phyloP scores from a whole-genome alignment of 2,888 invertebrate genomes.

The Blastobasis adustella region DNA sequence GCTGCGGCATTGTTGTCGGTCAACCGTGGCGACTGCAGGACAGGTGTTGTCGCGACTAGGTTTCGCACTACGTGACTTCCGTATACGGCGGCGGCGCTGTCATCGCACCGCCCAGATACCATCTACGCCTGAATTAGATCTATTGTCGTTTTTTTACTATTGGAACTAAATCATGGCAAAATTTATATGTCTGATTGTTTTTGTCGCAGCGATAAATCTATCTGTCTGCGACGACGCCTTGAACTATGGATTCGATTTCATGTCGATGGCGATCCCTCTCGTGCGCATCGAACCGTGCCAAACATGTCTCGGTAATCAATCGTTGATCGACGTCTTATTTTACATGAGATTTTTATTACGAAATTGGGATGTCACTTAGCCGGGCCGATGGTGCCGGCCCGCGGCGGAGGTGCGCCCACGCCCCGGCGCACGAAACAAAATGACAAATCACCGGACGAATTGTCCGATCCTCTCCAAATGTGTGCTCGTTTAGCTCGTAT shows the following conservation, averaged over 20 bases:
- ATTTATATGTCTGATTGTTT: slow-evolving; percentile 29
- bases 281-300: slow-evolving; percentile 59
- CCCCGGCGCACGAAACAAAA: slow-evolving; percentile 13
- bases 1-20: slow-evolving; percentile 56
- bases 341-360: slow-evolving; percentile 48
- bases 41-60: slow-evolving; percentile 43
- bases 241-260: slow-evolving; percentile 61
- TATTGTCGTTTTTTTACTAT: too few species aligned
- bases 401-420: slow-evolving; percentile 28
- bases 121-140: too few species aligned
- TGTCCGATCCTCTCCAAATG: slow-evolving; percentile 13
- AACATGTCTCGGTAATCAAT: slow-evolving; percentile 60
- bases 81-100: slow-evolving; percentile 28
- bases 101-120: slow-evolving; percentile 9
- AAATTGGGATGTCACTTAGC: slow-evolving; percentile 37
- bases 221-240: slow-evolving; percentile 44
- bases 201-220: slow-evolving; percentile 43
- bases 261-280: slow-evolving; percentile 49
- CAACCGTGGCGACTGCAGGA: slow-evolving; percentile 48
- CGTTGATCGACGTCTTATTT: slow-evolving; percentile 45
- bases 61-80: slow-evolving; percentile 46
- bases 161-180: not conserved
- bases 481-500: slow-evolving; percentile 11
- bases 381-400: slow-evolving; percentile 11
- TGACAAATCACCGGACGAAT: slow-evolving; percentile 27